Evolutionary conservation across 2,113 vertebrate genomes (phyloP).

Genomic region (Mirounga angustirostris): DNA sequence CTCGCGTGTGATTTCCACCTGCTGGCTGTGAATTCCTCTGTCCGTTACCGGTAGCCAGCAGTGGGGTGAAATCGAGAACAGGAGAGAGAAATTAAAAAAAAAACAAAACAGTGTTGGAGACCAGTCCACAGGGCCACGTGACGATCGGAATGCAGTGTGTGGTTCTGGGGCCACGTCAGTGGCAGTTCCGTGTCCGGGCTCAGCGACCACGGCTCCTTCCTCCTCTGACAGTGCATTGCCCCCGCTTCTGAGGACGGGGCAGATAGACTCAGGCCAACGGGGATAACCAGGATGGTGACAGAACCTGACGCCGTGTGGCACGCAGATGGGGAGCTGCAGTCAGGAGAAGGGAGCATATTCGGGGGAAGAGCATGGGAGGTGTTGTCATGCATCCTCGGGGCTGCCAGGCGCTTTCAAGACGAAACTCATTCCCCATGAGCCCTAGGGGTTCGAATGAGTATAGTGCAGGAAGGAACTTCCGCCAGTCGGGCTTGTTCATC

Average conservation of each 20-base stretch:
- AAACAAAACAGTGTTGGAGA: neutral
- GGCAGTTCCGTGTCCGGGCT: neutral
- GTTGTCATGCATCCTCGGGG: rapidly evolving
- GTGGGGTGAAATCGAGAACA: neutral
- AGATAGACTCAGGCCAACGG: neutral
- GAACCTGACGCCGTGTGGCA: neutral
- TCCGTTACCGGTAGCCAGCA: rapidly evolving
- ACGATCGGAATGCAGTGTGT: rapidly evolving
- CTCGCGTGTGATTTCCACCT: neutral
- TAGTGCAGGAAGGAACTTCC: neutral
- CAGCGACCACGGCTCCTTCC: rapidly evolving
- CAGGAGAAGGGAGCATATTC: neutral
- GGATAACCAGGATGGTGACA: neutral
- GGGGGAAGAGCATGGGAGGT: neutral
- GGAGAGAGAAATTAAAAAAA: neutral
- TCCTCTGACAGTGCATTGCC: neutral
- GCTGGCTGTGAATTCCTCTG: neutral
- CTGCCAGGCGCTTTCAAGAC: rapidly evolving
- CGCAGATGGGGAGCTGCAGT: neutral
- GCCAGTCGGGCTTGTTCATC: neutral
- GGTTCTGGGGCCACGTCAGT: neutral
- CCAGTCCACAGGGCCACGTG: rapidly evolving
- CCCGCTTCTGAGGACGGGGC: neutral
- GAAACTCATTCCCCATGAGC: rapidly evolving
- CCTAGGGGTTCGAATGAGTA: rapidly evolving